phyloP scores from a whole-genome alignment of 2,888 invertebrate genomes.

The Chloromyia formosa region DNA sequence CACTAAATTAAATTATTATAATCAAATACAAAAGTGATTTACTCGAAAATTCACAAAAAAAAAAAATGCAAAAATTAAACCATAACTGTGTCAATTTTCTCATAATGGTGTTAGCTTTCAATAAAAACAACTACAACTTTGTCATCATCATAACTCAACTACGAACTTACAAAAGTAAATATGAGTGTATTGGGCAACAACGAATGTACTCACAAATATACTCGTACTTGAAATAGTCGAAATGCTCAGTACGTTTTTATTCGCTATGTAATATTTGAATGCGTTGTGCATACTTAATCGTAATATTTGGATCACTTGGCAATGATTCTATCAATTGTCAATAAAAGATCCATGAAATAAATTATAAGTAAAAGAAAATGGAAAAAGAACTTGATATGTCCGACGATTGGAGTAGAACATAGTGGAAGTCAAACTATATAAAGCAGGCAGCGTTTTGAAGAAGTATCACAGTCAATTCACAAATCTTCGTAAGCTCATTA shows the following conservation, averaged over 20 bases:
- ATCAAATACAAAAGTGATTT: no score
- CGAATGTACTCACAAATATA: no score
- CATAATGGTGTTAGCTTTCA: no score
- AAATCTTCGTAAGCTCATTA: slow-evolving; percentile 51
- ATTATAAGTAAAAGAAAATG: not conserved
- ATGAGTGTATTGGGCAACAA: no score
- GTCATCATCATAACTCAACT: no score
- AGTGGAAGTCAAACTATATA: not conserved
- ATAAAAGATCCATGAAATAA: not conserved
- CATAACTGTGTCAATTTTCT: no score
- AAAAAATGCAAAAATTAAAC: no score
- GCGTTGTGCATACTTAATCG: slow-evolving; percentile 28
- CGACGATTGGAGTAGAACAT: not conserved
- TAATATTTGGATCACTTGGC: slow-evolving; percentile 18
- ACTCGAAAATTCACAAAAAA: no score
- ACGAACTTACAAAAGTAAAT: no score
- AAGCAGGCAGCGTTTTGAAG: not conserved
- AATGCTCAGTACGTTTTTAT: not conserved
- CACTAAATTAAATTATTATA: no score
- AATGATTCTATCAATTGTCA: slow-evolving; percentile 21
- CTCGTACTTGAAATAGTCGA: not conserved
- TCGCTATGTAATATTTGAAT: not conserved
- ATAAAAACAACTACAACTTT: no score
- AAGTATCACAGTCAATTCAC: slow-evolving; percentile 19
- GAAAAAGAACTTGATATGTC: not conserved